Conservation (phyloP, 2,888 invertebrate genomes). For the Venusia cambrica region DNA sequence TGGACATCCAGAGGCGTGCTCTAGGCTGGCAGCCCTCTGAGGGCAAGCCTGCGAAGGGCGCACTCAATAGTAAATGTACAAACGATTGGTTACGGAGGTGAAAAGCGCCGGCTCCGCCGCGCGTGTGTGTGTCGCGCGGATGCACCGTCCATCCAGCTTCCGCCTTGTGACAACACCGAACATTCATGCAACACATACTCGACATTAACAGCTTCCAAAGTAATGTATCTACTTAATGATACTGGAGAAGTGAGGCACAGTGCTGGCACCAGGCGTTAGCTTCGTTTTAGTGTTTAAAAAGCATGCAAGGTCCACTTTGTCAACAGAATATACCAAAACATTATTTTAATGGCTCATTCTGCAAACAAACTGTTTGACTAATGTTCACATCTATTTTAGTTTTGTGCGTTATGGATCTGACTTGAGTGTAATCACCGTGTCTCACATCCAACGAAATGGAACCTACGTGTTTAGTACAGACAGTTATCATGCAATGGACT, state of each 20-base stretch:
- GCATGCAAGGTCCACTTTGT: slow-evolving; percentile 63
- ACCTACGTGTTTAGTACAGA: slow-evolving; percentile 34
- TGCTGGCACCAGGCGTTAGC: slow-evolving; percentile 52
- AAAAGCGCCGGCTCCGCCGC: slow-evolving; percentile 76
- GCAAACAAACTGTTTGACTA: slow-evolving; percentile 52
- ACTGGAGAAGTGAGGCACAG: slow-evolving; percentile 16
- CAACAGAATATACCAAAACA: slow-evolving; percentile 42
- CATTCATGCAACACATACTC: slow-evolving; percentile 15
- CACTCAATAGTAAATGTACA: slow-evolving; percentile 34
- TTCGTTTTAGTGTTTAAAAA: slow-evolving; percentile 55
- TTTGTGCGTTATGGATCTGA: slow-evolving; percentile 62
- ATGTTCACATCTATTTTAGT: slow-evolving; percentile 54
- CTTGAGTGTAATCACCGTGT: slow-evolving; percentile 51
- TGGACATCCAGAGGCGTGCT: slow-evolving; percentile 26
- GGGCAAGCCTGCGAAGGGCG: slow-evolving; percentile 11
- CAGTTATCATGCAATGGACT: slow-evolving; percentile 68
- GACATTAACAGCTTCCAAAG: slow-evolving; percentile 13
- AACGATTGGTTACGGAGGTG: slow-evolving; percentile 51
- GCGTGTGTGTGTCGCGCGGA: slow-evolving; percentile 68
- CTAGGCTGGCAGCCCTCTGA: slow-evolving; percentile 9
- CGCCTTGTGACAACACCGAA: slow-evolving; percentile 49
- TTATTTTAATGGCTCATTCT: slow-evolving; percentile 36
- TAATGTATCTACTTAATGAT: slow-evolving; percentile 18
- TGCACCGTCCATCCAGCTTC: slow-evolving; percentile 46
- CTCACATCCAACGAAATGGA: slow-evolving; percentile 55